Evolutionary conservation across 1,140 invertebrate genomes (phyloP).

Genomic region (Mamestra configurata): DNA sequence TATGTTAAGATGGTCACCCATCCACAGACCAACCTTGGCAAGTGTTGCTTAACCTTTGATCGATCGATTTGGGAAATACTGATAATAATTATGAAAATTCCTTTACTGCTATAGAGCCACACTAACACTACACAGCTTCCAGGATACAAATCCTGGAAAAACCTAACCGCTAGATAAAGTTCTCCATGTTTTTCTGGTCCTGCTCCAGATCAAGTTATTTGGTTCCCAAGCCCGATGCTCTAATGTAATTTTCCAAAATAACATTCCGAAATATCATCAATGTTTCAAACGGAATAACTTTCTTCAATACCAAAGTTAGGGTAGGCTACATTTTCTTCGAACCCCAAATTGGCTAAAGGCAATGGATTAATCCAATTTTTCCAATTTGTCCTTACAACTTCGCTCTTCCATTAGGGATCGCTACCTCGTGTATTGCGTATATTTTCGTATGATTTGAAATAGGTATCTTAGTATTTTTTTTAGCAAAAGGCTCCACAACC

Average conservation of each 20-base stretch:
- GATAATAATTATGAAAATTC: no score
- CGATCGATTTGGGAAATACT: no score
- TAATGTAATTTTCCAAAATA: conserved; percentile 1
- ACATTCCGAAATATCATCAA: background rate
- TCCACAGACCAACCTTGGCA: no score
- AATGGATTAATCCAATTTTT: conserved; percentile 34
- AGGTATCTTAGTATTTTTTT: conserved; percentile 18
- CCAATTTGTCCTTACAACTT: conserved; percentile 41
- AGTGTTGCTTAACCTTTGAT: no score
- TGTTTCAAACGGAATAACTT: background rate
- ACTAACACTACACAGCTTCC: no score
- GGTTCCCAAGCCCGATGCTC: background rate
- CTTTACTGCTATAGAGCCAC: no score
- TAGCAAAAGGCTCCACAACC: background rate
- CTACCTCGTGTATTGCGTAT: conserved; percentile 1
- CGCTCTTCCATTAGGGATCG: conserved; percentile 36
- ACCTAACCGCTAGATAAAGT: no score
- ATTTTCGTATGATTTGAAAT: conserved; percentile 18
- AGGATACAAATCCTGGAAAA: no score
- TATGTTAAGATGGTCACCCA: no score
- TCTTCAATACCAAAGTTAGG: conserved; percentile 15
- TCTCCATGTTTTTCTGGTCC: no score
- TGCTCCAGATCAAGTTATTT: background rate
- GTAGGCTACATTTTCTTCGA: conserved; percentile 28
- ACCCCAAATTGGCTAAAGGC: conserved; percentile 29